Evolutionary conservation across 2,888 invertebrate species (phyloP), one percentile per base, ranked within the genome.

Genomic region (Eilema caniola): DNA sequence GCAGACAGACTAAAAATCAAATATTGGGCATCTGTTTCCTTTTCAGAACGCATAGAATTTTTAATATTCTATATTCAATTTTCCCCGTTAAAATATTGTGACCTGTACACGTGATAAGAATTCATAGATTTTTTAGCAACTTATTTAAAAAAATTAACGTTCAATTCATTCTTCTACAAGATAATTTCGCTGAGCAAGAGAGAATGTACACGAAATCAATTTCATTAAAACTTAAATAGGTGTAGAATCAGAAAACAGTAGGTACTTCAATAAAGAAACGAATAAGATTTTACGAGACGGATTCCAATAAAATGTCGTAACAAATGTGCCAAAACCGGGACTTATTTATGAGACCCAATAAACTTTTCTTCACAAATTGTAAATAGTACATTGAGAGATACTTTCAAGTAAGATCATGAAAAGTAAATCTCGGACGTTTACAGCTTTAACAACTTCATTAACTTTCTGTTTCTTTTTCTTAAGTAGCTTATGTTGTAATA

Each of bases 341-440:
- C n/a, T 68, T 76, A 68, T 73, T 72, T 76, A 79, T 76, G 56
- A 37, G 69, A 59, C 33, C 53, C 67, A 66, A 70, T 78, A 74
- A 79, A 76, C 41, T 66, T 70, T 62, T 28, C 47, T 66, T 66
- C 25, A 28, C 25, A 69, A 72, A 76, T 78, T 79, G 70, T 79
- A 70, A 65, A 76, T 70, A 72, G 41, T 63, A 71, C 69, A 76
- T 73, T 70, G 60, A 62, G 71, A 56, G 61, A 71, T 71, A 57
- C 64, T 64, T 71, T 64, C 61, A 70, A 73, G 66, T 64, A 59
- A 41, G 62, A 71, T 69, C 62, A 37, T 66, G 59, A 70, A 67
- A 70, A 67, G 14, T 63, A 68, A 70, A 64, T 73, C 67, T 67
- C 24, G 1, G 41, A 28, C n/a, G 64, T 25, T 70, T 69, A 57